These are phyloP conservation scores for Eristalis intricaria DNA, from an alignment of 2,888 invertebrate genomes.

Conservation along the genomic window DNA sequence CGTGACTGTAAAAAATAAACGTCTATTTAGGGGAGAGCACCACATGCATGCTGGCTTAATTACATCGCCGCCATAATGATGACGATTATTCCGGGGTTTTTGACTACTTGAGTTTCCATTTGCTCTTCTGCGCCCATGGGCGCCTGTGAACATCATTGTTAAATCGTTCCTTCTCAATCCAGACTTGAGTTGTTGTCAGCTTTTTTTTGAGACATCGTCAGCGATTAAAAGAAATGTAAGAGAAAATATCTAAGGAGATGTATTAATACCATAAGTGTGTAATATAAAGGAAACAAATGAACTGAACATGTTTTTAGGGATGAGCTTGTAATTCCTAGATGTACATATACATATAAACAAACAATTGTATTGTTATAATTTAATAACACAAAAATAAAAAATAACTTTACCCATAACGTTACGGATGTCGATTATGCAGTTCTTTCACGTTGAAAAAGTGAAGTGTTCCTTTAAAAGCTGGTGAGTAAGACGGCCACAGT, in stretches of 20 bases:
- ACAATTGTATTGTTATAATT: too few relatives aligned
- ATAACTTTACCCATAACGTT: too few relatives aligned
- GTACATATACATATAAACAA: too few relatives aligned
- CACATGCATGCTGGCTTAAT: not conserved
- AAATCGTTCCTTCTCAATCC: slow-evolving; percentile 29
- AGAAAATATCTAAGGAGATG: slow-evolving; percentile 8
- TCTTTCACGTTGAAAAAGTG: too few relatives aligned
- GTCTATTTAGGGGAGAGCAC: not conserved
- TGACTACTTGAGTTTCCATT: slow-evolving; percentile 76
- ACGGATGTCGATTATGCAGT: too few relatives aligned
- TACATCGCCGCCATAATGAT: slow-evolving; percentile 70
- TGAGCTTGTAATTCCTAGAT: too few relatives aligned
- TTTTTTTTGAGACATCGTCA: slow-evolving; percentile 20
- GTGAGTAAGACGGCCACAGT: too few relatives aligned
- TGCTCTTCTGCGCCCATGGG: slow-evolving; percentile 84
- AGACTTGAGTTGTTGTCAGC: slow-evolving; percentile 37
- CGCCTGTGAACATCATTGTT: slow-evolving; percentile 87
- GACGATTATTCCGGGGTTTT: slow-evolving; percentile 75
- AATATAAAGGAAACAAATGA: not conserved
- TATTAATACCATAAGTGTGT: not conserved
- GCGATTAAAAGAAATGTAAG: slow-evolving; percentile 1
- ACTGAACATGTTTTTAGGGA: not conserved
- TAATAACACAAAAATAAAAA: too few relatives aligned
- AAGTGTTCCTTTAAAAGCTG: too few relatives aligned
- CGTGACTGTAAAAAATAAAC: slow-evolving; percentile 35